Percentiles rank a stretch among this genome's conserved stretches.
Conservation (phyloP, 64 coral and sea anemone genomes). For the Actinia tenebrosa region DNA sequence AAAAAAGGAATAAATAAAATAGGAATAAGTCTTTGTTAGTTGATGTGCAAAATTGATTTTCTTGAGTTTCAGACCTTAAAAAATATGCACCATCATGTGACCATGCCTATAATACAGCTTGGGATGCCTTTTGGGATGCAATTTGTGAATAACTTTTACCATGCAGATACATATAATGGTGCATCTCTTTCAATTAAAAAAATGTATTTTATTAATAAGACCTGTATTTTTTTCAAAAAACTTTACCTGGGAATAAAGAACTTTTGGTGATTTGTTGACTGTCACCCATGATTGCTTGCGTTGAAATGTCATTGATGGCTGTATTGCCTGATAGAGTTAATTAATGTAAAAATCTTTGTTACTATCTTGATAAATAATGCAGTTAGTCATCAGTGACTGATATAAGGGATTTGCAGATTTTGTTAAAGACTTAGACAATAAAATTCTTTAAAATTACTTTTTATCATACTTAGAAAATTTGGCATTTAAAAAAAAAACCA, state of each 20-base stretch:
- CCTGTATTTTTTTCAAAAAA: too few relatives aligned
- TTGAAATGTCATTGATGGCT: conserved; percentile 4
- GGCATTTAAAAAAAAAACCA: too few relatives aligned
- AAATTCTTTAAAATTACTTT: too few relatives aligned
- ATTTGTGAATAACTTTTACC: too few relatives aligned
- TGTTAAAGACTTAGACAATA: too few relatives aligned
- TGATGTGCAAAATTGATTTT: neutral
- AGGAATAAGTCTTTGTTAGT: neutral
- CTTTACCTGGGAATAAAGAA: neutral
- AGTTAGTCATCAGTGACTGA: neutral
- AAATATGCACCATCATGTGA: neutral
- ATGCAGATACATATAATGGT: too few relatives aligned
- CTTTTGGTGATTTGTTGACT: conserved; percentile 24
- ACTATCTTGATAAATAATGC: neutral
- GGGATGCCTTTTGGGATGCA: too few relatives aligned
- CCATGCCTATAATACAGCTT: neutral
- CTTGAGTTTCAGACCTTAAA: too few relatives aligned
- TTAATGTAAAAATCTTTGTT: neutral
- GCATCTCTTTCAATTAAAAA: too few relatives aligned
- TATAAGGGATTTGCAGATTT: too few relatives aligned
- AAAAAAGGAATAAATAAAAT: neutral
- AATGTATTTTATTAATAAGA: too few relatives aligned
- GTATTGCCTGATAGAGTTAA: neutral
- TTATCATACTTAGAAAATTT: too few relatives aligned
- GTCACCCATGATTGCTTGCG: conserved; percentile 28